Evolutionary conservation across 2,888 invertebrate species (phyloP), one percentile per base, ranked within the genome.

Genomic region (Cantharis rustica): DNA sequence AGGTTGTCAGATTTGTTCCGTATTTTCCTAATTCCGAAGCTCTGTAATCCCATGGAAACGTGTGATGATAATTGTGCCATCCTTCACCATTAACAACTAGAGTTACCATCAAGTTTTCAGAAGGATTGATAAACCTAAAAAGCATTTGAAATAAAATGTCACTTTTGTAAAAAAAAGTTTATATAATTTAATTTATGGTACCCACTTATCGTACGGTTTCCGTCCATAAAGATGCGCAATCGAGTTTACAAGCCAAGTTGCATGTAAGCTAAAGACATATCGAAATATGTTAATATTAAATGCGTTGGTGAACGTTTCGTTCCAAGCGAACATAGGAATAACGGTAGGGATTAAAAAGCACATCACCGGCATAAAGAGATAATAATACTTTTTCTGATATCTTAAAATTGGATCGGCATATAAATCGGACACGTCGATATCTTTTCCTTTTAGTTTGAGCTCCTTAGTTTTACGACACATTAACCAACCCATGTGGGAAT

Each of bases 21-120:
- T 83, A 80, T 11, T 79, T 80, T 16, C 95, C 95, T 15, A 95
- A 89, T 87, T 98, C 97, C 13, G 96, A 93, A 17, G 97, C 94
- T 84, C 95, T 94, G 90, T 98, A 98, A 88, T 98, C 97, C 94
- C 95, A 96, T 0, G 97, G 97, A 88, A 97, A 98, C 0, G 95
- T 94, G 88, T 98, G 97, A 86, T 97, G 97, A 88, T 96, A 98
- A 89, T 98, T 97, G 89, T 97, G 3, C 95, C 95, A 26, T 92
- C 94, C 88, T 95, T 96, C 84, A 94, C 83, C 96, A 89, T 95
- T 89, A 0, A 95, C 92, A 47, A 93, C 84, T 0, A 95, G 83
- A 0, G 96, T 92, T 0, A 97, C 96, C 0, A 90, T 87, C 78
- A 91, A 89, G 86, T 95, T 97, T 88, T 98, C 94, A 0, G 91